Evolutionary conservation across 2,888 invertebrate species (phyloP).

Genomic region (Maniola hyperantus): DNA sequence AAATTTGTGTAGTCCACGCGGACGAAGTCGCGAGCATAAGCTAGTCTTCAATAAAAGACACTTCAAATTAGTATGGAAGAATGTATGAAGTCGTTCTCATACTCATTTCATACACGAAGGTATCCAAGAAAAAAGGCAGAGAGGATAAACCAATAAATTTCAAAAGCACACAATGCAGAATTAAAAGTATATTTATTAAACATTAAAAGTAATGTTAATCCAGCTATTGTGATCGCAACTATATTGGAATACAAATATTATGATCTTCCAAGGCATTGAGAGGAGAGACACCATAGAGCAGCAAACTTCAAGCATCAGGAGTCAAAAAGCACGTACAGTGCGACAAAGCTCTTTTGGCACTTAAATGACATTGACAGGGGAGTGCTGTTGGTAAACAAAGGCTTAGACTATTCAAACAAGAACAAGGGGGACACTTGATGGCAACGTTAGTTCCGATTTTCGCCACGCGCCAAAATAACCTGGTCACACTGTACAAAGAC

Average conservation of each 20-base stretch:
- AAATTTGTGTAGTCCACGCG: too few species aligned
- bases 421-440: too few species aligned
- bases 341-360: too few species aligned
- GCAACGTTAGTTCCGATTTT: too few species aligned
- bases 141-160: constrained; percentile 27
- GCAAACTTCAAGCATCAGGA: background rate
- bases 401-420: too few species aligned
- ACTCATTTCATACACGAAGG: background rate
- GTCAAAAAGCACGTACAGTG: background rate
- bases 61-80: background rate
- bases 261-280: constrained; percentile 40
- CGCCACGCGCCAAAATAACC: too few species aligned
- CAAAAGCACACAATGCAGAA: constrained; percentile 28
- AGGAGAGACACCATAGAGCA: background rate
- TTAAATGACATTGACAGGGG: too few species aligned
- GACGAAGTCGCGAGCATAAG: too few species aligned
- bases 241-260: constrained; percentile 52
- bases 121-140: constrained; percentile 21
- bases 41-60: too few species aligned
- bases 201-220: constrained; percentile 44
- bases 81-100: background rate
- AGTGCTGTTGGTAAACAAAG: too few species aligned
- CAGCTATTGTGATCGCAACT: constrained; percentile 38
- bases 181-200: constrained; percentile 38
- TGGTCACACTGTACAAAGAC: too few species aligned